Base-by-base conservation (phyloP, 2,113 vertebrate genomes). In the Lagenorhynchus albirostris region DNA sequence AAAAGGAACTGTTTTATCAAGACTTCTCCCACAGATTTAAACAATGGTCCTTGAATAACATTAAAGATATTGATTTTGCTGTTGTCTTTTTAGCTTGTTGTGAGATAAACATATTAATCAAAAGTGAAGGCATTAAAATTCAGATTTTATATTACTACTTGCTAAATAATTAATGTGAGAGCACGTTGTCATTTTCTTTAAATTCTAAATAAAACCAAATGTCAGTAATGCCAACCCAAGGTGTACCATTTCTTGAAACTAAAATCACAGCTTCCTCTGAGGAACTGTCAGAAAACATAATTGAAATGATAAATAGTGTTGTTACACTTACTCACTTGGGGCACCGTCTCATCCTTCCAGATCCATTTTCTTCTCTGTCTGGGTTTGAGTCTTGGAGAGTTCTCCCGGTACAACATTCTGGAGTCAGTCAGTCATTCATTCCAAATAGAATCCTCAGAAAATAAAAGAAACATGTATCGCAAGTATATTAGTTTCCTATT, bases 1-100 rank as follows among this genome's bases (percentile, higher is more conserved):
- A 91, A 96, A 92, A 96, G 92, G 84, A 81, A 73, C 33, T 47
- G 96, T 98, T 97, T 98, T 95, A 97, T 97, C 93, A 85, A 91
- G 96, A 89, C n/a, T 90, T 91, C 82, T 87, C 96, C 90, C 83
- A 88, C 94, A 47, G 98, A 84, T 96, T 92, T 94, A 90, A 96
- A 97, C 94, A 94, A 77, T 55, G 76, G 74, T 38, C 20, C 55
- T 68, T 93, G 84, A 83, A 94, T 89, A 92, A 92, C 74, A 92
- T 94, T 70, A 88, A 94, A 81, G 90, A 38, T 68, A 68, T 3
- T 50, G 87, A 89, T 96, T 91, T 91, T 93, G 36, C 88, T 82
- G 81, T 97, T 94, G 17, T 92, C 58, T 71, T 0, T 71, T 79
- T 89, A 82, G n/a, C 82, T 79, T 60, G 23, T 83, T 89, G 68